These are phyloP conservation scores for Oreochromis grahami DNA, from an alignment of 2,797 vertebrate genomes.

Conservation along the genomic window DNA sequence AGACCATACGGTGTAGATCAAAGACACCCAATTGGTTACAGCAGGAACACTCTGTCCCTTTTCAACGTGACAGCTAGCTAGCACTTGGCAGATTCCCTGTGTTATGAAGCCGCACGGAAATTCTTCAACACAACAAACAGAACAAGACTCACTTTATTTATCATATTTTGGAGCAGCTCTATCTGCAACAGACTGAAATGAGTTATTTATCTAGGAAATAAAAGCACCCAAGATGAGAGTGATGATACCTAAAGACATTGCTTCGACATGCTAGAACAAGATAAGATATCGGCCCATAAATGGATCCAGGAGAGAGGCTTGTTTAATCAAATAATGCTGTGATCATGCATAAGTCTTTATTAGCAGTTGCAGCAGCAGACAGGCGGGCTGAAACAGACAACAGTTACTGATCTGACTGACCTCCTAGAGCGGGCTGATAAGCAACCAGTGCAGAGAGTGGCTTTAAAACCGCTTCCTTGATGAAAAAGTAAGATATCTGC, in stretches of 20 bases:
- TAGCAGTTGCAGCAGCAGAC: neutral
- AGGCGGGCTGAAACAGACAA: conserved; percentile 11
- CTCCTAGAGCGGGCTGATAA: conserved; percentile 43
- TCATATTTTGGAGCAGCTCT: neutral
- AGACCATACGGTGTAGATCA: conserved; percentile 35
- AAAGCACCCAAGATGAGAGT: neutral
- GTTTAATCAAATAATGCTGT: neutral
- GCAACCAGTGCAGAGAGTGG: conserved; percentile 1
- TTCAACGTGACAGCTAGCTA: neutral
- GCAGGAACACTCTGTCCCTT: conserved; percentile 9
- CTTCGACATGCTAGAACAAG: neutral
- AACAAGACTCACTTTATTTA: neutral
- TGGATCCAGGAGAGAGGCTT: neutral
- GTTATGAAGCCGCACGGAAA: neutral
- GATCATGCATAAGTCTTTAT: conserved; percentile 1
- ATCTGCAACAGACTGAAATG: neutral
- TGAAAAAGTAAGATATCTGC: conserved; percentile 49
- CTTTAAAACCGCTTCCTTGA: conserved; percentile 46
- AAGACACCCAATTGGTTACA: conserved; percentile 4
- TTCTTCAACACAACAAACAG: neutral
- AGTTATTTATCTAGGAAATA: neutral
- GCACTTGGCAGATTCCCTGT: neutral
- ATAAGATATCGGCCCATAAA: neutral
- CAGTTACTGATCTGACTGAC: conserved; percentile 31
- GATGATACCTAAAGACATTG: neutral